These are phyloP conservation scores for Watsonalla binaria DNA, from an alignment of 2,888 invertebrate species.

Conservation along the genomic window DNA sequence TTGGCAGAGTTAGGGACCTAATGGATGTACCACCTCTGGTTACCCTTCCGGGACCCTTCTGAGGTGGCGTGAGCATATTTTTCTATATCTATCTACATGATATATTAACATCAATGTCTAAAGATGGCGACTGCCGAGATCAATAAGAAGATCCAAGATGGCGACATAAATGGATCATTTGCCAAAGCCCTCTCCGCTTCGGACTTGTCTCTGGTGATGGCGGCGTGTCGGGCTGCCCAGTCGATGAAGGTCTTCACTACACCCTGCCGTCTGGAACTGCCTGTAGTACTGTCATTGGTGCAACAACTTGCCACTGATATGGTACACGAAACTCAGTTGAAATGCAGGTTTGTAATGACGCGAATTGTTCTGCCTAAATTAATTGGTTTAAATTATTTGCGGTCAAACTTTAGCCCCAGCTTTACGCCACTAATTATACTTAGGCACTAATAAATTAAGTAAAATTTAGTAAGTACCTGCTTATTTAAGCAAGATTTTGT, in stretches of 20 bases:
- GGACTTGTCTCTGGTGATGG: conserved; percentile 90
- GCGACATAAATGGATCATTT: conserved; percentile 90
- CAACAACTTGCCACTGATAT: conserved; percentile 96
- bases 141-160: conserved; percentile 53
- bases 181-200: conserved; percentile 91
- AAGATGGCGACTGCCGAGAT: conserved; percentile 55
- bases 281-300: conserved; percentile 92
- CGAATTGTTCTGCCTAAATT: neutral
- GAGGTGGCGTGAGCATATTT: neutral
- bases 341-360: conserved; percentile 46
- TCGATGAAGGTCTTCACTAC: conserved; percentile 84
- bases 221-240: conserved; percentile 90
- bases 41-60: neutral
- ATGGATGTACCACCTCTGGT: too few relatives aligned
- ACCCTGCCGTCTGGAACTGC: conserved; percentile 87
- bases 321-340: conserved; percentile 83
- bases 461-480: too few relatives aligned
- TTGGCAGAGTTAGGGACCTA: too few relatives aligned
- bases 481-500: neutral
- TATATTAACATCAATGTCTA: neutral
- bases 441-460: too few relatives aligned
- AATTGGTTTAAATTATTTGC: too few relatives aligned
- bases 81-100: neutral
- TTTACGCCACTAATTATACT: too few relatives aligned
- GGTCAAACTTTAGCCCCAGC: too few relatives aligned